Base-by-base conservation (phyloP, 2,888 invertebrate genomes). In the Dicycla oo region DNA sequence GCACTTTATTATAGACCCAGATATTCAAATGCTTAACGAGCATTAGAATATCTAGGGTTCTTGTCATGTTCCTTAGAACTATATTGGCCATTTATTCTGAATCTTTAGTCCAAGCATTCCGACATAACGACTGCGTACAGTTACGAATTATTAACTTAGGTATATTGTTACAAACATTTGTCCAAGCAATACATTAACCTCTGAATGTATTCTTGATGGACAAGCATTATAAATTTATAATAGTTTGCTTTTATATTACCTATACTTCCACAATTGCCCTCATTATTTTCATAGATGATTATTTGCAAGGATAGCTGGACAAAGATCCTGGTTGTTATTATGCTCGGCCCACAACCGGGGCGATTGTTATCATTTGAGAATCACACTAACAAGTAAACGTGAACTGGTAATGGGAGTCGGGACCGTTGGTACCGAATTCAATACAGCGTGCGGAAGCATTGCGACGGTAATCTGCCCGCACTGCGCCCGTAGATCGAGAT, bases 371-470 rank as follows among this genome's bases (percentile, higher is more conserved):
- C 94, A 92, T 92, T 89, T 87, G 90, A 91, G 91, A 93, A 95
- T 94, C 94, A 94, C 92, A 92, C 90, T 94, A 94, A 95, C 94
- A 93, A 94, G 94, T 93, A 92, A 93, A 93, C 93, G 89, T 90
- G 91, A 88, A 88, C 91, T 88, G 88, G 93, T 93, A 93, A 94
- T 93, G 91, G 92, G 91, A 92, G 90, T 89, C 85, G 89, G 88
- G 89, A 88, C 86, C 89, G 90, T 90, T 89, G 89, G 91, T 89
- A 92, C 94, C 93, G 88, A 94, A 95, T 94, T 94, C 93, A 94
- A 94, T 95, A 93, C 91, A 92, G 70, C 72, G 91, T 88, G 92
- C 95, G 95, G 95, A 94, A 95, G 94, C 90, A 89, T 88, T 87
- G 90, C 90, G 88, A 89, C 91, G 88, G 92, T 91, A 94, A 95